phyloP scores from a whole-genome alignment of 2,888 invertebrate genomes.

The Trissolcus brochymenae region DNA sequence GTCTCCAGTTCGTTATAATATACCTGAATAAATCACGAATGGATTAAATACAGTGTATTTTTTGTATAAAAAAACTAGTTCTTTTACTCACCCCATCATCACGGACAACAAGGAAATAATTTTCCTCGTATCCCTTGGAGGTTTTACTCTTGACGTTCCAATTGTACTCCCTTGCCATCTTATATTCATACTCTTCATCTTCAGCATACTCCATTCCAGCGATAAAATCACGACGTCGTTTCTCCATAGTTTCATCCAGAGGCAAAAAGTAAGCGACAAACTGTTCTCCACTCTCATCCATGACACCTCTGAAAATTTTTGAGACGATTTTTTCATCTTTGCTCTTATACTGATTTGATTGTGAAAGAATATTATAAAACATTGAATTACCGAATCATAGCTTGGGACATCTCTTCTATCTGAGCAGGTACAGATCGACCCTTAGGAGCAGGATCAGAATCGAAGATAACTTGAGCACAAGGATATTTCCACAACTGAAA shows the following conservation, averaged over 20 bases:
- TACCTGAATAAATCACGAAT: slow-evolving; percentile 72
- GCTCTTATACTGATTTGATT: not conserved
- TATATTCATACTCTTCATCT: slow-evolving; percentile 96
- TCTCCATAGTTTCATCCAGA: slow-evolving; percentile 92
- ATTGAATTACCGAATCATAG: slow-evolving; percentile 90
- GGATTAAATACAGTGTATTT: not conserved
- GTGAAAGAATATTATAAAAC: not conserved
- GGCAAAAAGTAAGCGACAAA: slow-evolving; percentile 99
- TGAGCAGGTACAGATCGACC: slow-evolving; percentile 92
- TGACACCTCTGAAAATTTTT: slow-evolving; percentile 88
- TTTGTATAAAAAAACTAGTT: not conserved
- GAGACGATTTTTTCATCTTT: too few relatives aligned
- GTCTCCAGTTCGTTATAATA: slow-evolving; percentile 98
- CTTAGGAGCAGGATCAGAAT: slow-evolving; percentile 96
- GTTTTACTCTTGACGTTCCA: slow-evolving; percentile 99
- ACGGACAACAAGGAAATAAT: slow-evolving; percentile 95
- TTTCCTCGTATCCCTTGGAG: slow-evolving; percentile 96
- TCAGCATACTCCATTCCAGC: slow-evolving; percentile 89
- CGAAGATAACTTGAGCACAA: slow-evolving; percentile 98
- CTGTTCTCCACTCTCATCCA: slow-evolving; percentile 99
- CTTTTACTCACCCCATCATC: slow-evolving; percentile 82
- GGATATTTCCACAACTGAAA: slow-evolving; percentile 95
- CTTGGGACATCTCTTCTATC: slow-evolving; percentile 98
- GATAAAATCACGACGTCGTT: slow-evolving; percentile 88
- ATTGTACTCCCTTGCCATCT: slow-evolving; percentile 98